Base-by-base conservation (phyloP, 1,140 invertebrate genomes). In the Cydia amplana region DNA sequence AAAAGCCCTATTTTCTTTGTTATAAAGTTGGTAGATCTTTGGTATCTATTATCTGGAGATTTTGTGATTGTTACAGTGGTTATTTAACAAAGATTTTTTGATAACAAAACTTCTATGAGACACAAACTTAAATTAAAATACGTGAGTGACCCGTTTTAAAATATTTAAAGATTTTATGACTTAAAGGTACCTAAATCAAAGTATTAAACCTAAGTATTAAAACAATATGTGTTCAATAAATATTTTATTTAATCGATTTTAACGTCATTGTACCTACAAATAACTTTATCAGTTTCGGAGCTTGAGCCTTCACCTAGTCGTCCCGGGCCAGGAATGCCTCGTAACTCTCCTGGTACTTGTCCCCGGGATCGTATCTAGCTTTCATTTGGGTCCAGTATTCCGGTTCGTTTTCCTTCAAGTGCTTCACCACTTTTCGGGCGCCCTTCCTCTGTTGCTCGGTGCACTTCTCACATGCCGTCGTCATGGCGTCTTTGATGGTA, bases 371-470 rank as follows among this genome's bases (percentile, higher is more conserved):
- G 43, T 92, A 94, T 80, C 93, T 93, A 1, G 81, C 78, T 60
- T 84, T 82, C n/a, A 94, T 64, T 40, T 91, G 77, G 46, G 90
- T 85, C 87, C 91, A 93, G 49, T 87, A 89, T 0, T 91, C 82
- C 0, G 79, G 81, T 76, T 93, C 90, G 0, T 93, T 88, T n/a
- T 85, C 83, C 4, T 82, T 86, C 20, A 94, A 77, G 76, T 90
- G 86, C 20, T 83, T 83, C 9, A 95, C 94, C 1, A 96, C 92
- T 82, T 94, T 94, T 73, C 95, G 93, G 0, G 95, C 94, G 1
- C 94, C 93, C 14, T 88, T 85, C 73, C 87, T 93, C 81, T 95
- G 94, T 77, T 92, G 93, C 25, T 93, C 90, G 0, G 93, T 94
- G 80, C 95, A 95, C 75, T 93, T 89, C 3, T 78, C 75, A 77